Conservation (phyloP, 2,888 invertebrate species). For the Craniophora ligustri region DNA sequence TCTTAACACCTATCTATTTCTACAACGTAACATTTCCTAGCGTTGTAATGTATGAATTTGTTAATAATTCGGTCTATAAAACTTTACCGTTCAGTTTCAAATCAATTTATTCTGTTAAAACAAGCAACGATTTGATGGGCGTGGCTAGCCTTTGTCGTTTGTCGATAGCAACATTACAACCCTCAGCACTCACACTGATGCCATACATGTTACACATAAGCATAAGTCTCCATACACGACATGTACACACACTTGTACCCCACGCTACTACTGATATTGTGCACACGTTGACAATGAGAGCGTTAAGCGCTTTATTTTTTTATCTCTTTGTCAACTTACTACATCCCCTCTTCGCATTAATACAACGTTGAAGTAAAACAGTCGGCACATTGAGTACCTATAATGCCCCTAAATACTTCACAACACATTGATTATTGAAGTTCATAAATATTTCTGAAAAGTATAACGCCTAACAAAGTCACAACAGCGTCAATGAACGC, state of each 20-base stretch:
- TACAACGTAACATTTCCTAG: too few species aligned
- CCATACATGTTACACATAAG: conserved; percentile 23
- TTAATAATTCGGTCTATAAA: not conserved
- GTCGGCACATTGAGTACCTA: conserved; percentile 29
- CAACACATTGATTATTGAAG: conserved; percentile 46
- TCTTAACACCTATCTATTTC: too few species aligned
- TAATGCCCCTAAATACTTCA: conserved; percentile 26
- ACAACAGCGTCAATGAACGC: conserved; percentile 38
- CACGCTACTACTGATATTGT: conserved; percentile 56
- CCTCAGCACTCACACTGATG: conserved; percentile 57
- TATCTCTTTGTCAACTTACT: conserved; percentile 69
- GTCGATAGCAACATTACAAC: conserved; percentile 74
- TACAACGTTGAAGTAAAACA: conserved; percentile 57
- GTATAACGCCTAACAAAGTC: conserved; percentile 47
- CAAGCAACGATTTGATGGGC: conserved; percentile 80
- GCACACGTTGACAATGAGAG: conserved; percentile 76
- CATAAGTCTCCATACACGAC: conserved; percentile 53
- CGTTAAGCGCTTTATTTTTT: conserved; percentile 85
- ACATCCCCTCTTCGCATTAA: conserved; percentile 65
- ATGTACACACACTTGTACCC: conserved; percentile 70
- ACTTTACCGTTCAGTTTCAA: not conserved
- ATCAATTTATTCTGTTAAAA: conserved; percentile 64
- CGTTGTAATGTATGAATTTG: too few species aligned
- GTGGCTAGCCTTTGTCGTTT: conserved; percentile 77
- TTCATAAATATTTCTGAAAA: conserved; percentile 54